Base-by-base conservation (phyloP, 2,888 invertebrate species). In the Oligia fasciuncula region DNA sequence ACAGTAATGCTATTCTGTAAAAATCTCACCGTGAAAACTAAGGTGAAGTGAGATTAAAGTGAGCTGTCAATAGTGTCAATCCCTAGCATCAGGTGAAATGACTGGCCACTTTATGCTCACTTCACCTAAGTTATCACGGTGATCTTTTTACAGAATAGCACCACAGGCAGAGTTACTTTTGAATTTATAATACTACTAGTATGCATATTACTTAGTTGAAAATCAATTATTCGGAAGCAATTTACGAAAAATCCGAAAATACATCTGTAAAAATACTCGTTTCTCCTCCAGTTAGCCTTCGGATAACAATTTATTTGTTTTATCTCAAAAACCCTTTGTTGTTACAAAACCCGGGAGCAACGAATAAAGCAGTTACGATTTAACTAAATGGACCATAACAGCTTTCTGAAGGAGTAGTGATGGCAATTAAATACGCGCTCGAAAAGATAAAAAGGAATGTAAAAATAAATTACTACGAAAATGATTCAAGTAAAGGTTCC, bases 241-340 rank as follows among this genome's bases (percentile, higher is more conserved):
- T 90, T 88, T 89, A 84, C 85, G 84, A 89, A 90, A 81, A 85
- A 60, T n/a, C 84, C 84, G 77, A 87, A 91, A 90, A 91, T 89
- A 91, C 89, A 89, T 74, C 82, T 89, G 92, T 92, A 89, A 89
- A 57, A 92, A 91, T 88, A 91, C 90, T 92, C 80, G 90, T 92
- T 92, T 89, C 89, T 90, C 85, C 40, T 40, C 5, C 89, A 89
- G 90, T 91, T 91, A 90, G 90, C 91, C 87, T 79, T 88, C 77
- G 89, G 90, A 88, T 90, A 92, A 92, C 91, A 91, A 94, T 94
- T 94, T 94, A 93, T 94, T 94, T 95, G 92, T 93, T 94, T 94
- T 95, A 94, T 94, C 94, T 94, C 85, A 79, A 85, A 90, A 91
- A 92, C 93, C 93, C 92, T 94, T 95, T 95, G 93, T 94, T 94